Evolutionary conservation across 2,797 vertebrate species (phyloP).

Genomic region (Cetoscarus ocellatus): DNA sequence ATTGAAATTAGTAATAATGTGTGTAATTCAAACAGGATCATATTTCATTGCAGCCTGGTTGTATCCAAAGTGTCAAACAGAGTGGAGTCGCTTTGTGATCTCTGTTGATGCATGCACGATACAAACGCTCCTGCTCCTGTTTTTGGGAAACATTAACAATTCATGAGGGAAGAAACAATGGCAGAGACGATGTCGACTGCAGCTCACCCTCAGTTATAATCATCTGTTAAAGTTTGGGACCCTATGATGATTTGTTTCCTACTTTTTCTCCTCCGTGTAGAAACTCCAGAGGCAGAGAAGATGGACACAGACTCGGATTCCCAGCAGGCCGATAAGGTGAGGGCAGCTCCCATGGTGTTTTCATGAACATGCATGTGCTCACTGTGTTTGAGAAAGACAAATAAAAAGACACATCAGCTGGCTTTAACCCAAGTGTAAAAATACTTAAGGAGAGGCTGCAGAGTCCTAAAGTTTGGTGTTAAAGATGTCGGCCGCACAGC

Average conservation of each 20-base stretch:
- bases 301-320: conserved; percentile 92
- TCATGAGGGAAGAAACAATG: not conserved
- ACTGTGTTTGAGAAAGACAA: no score
- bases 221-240: not conserved
- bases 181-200: not conserved
- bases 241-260: conserved; percentile 5
- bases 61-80: not conserved
- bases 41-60: not conserved
- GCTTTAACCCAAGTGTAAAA: no score
- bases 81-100: not conserved
- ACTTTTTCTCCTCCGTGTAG: conserved; percentile 69
- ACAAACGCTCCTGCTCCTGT: not conserved
- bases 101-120: not conserved
- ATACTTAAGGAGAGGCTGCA: no score
- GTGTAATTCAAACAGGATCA: not conserved
- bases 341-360: no score
- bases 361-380: no score
- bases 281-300: conserved; percentile 92
- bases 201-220: not conserved
- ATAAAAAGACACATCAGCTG: no score
- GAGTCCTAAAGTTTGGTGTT: no score
- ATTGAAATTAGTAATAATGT: no score
- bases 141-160: not conserved
- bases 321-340: conserved; percentile 92
- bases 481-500: no score